phyloP scores from a whole-genome alignment of 2,888 invertebrate genomes.

The Sacculina carcini region DNA sequence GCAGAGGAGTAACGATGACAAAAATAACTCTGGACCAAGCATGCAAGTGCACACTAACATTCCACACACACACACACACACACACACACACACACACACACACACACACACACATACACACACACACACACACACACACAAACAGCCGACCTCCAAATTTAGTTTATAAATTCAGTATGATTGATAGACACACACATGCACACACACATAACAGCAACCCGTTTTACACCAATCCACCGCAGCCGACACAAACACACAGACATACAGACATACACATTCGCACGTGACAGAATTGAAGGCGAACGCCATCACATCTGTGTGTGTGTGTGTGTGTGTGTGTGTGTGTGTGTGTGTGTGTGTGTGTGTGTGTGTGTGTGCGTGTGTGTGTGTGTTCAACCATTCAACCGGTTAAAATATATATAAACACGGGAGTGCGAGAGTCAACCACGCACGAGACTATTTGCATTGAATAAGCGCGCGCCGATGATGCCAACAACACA shows the following conservation, averaged over 20 bases:
- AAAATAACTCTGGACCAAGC: not conserved
- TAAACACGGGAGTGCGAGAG: no score
- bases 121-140: not conserved
- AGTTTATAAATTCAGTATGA: not conserved
- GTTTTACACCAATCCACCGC: not conserved
- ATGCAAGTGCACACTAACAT: not conserved
- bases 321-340: no score
- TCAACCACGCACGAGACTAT: no score
- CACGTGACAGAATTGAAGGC: no score
- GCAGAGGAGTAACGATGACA: conserved; percentile 26
- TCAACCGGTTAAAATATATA: no score
- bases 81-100: not conserved
- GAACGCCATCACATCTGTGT: no score
- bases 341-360: no score
- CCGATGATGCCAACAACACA: no score
- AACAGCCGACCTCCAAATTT: no score
- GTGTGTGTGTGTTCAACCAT: no score
- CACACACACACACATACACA: not conserved
- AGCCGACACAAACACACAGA: not conserved
- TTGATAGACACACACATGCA: not conserved
- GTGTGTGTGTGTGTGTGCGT: no score
- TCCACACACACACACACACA: not conserved
- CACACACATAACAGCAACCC: not conserved
- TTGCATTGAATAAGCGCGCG: no score
- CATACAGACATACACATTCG: not conserved